Evolutionary conservation across 2,888 invertebrate genomes (phyloP), one percentile per base, ranked within the genome.

Genomic region (Andrena hattorfiana): DNA sequence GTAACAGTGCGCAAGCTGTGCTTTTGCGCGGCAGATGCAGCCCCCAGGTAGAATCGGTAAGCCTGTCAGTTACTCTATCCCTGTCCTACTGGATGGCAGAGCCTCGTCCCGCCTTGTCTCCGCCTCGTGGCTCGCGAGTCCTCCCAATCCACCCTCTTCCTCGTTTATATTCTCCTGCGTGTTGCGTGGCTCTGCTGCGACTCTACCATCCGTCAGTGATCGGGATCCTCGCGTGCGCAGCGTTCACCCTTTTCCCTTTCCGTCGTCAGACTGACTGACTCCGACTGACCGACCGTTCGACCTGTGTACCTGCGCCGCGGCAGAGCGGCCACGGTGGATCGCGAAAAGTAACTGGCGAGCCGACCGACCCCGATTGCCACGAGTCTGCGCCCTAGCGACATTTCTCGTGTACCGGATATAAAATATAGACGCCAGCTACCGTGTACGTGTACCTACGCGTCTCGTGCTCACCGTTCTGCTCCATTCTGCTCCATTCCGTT

Each of bases 301-400:
- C 77, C 71, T 77, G 77, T 80, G 62, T 79, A 83, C 78, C 81
- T 84, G 78, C 80, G 74, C 81, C 86, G 81, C 88, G 87, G 83
- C 82, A 86, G 89, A 90, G 89, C 91, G 91, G 90, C 89, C 91
- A 90, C 92, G 89, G 85, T 91, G 92, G 85, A 89, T 92, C 91
- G 92, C 92, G 92, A 91, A 92, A 91, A 90, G 91, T 92, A 92
- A 92, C 92, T 92, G 92, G 85, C 91, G 87, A 91, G 89, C 86
- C 89, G 88, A 78, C 83, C 89, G 89, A 90, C 91, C 91, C 87
- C 87, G 88, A 90, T 90, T 90, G 85, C 83, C 86, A 84, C 88
- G 92, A 92, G 92, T 90, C 91, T 92, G 92, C 92, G 92, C 92
- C 83, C 87, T 88, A 83, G 84, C 85, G 85, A 85, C 86, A 89